Evolutionary conservation across 2,888 invertebrate genomes (phyloP), one percentile per base, ranked within the genome.

Genomic region (Argyra leucocephala): DNA sequence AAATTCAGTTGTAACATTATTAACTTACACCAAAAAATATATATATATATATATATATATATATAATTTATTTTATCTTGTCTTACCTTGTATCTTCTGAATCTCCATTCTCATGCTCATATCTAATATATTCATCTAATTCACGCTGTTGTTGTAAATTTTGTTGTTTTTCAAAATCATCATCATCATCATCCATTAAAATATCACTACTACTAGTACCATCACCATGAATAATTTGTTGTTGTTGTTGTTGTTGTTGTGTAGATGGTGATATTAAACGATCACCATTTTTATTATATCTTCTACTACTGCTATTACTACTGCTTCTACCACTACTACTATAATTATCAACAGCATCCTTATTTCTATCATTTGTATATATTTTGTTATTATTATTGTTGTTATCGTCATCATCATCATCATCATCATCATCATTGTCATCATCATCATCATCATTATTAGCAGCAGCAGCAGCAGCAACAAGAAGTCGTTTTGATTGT

Each of bases 401-500:
- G 18, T 48, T 48, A n/a, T 48, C 70, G 57, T 72, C 69, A 67
- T 69, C 69, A 62, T 64, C 69, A 68, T 67, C 68, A 67, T 66
- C 68, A 65, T 67, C 70, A 70, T 71, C 73, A 69, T 71, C 70
- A 64, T 69, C 71, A 66, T 73, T 72, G 12, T 48, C 18, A 68
- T 73, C 74, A 67, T 73, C 69, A 69, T 69, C 69, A 67, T 73
- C 68, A 62, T 70, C 70, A 63, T 66, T 69, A 67, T 73, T 73
- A 63, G 72, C 73, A 61, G 73, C 72, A 71, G 75, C 74, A 72
- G 74, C 75, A 71, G 72, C 72, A 58, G 72, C 76, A 71, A 77
- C 77, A 70, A 76, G 73, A 73, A 77, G 74, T 74, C 75, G 74
- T 75, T 81, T 80, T 74, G 75, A 72, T 72, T 78, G 76, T 73